These are phyloP conservation scores for Urocynchramus pylzowi DNA, from an alignment of 2,113 vertebrate species.

Conservation along the genomic window DNA sequence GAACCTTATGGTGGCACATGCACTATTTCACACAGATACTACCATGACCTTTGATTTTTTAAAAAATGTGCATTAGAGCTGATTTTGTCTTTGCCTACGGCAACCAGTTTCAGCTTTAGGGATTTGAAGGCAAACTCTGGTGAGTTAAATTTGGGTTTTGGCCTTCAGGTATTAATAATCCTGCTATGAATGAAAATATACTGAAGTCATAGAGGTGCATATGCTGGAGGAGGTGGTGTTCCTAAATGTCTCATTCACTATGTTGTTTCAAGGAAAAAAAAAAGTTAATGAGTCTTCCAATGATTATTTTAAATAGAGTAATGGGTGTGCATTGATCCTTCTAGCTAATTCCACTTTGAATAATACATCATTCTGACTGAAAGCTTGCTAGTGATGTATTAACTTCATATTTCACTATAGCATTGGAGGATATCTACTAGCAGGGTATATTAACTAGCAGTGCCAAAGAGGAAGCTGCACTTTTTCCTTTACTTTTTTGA, in stretches of 20 bases:
- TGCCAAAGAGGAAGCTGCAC: background rate
- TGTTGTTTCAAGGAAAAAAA: background rate
- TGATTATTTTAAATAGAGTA: constrained; percentile 66
- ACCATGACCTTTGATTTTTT: constrained; percentile 28
- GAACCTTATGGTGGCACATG: background rate
- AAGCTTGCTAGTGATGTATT: constrained; percentile 60
- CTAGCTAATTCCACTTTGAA: constrained; percentile 62
- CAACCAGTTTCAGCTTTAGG: constrained; percentile 48
- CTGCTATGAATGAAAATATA: constrained; percentile 3
- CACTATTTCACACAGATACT: constrained; percentile 37
- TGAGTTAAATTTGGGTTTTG: background rate
- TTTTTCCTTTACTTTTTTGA: background rate
- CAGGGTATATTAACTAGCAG: constrained; percentile 21
- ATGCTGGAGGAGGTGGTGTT: background rate
- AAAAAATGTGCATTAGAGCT: background rate
- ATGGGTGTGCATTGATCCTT: constrained; percentile 63
- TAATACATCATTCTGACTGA: constrained; percentile 60
- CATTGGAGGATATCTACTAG: constrained; percentile 34
- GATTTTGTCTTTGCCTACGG: background rate
- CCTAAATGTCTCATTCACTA: constrained; percentile 1
- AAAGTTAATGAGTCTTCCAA: constrained; percentile 40
- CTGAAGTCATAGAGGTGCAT: constrained; percentile 2
- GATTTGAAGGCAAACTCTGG: constrained; percentile 18
- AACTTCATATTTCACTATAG: constrained; percentile 54
- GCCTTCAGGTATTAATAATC: constrained; percentile 52